Base-by-base conservation (phyloP, 2,113 vertebrate species). In the Sinocyclocheilus maitianheensis region DNA sequence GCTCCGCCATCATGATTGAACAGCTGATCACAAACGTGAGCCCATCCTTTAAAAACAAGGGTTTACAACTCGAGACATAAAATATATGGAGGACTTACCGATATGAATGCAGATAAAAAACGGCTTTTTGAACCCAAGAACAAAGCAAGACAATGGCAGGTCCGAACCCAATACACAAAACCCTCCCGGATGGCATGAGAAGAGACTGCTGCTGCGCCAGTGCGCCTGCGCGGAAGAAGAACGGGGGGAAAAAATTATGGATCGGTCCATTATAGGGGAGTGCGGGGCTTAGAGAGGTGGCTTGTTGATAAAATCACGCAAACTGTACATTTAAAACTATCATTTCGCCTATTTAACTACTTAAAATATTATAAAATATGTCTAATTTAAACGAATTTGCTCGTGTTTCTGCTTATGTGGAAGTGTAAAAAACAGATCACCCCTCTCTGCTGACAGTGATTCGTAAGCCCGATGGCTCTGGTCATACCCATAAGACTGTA, bases 91-190 rank as follows among this genome's bases (percentile, higher is more conserved):
- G 0, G 18, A 91, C 94, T 94, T 88, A 95, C 95, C 94, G 94
- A 95, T 94, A 94, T 93, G 72, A 95, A 93, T 95, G 92, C 95
- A 93, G 94, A 95, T 95, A 94, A 93, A 94, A 94, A 95, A 92
- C 92, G 92, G 93, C 93, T 91, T 79, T 87, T 90, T 86, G 89
- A 79, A 92, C 88, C 90, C 88, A 89, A 86, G 85, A 92, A 93
- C 91, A 90, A 71, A 89, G 87, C 85, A 87, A 88, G 82, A 90
- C 85, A 87, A 83, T 87, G 85, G 89, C 77, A 86, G 88, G 14
- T 88, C 83, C 67, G 86, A 90, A 79, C 89, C 89, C 92, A 90
- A 93, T 89, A 94, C 93, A 62, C 94, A 95, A 94, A 93, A 94
- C 88, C 88, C 89, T 87, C 72, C 65, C 81, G 88, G 85, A 87